Base-by-base conservation (phyloP, 2,113 vertebrate species). In the Bungarus multicinctus region DNA sequence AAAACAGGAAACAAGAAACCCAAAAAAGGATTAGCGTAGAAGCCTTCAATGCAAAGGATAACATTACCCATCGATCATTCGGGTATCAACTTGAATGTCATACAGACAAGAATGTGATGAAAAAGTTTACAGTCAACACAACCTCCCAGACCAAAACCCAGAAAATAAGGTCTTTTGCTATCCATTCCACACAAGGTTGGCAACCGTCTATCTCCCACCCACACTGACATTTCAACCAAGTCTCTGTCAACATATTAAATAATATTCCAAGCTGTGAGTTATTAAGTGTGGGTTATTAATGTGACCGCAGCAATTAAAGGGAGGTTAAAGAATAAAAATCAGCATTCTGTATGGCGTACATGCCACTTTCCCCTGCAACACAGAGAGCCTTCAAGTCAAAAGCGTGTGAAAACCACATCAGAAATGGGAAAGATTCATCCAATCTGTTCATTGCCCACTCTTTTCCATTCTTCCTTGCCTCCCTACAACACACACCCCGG, bases 291-390 rank as follows among this genome's bases (percentile, higher is more conserved):
- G 97, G 97, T 60, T 60, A 60, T 98, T 98, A 98, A 99, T 98
- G 97, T 97, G 98, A 99, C 98, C 98, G 97, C 97, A 98, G 98
- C 96, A 98, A 99, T 99, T 99, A 99, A 99, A 98, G 97, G 97
- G 98, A 99, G 98, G 99, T 99, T 99, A 99, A 97, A 97, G 97
- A 96, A 94, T 95, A 96, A 98, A 98, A 97, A 96, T 96, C 97
- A 93, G 96, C 96, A 96, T 98, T 98, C 97, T 97, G 95, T 96
- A 96, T 94, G 87, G 95, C 92, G 94, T 93, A 27, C 25, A 95
- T 20, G 20, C 93, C 91, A 96, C 94, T 96, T 97, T 96, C 96
- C 93, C 89, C 96, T 93, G 94, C 95, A 97, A 96, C 98, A 98
- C 97, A 98, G 97, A 96, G 98, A 95, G 96, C 95, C 95, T 93